These are phyloP conservation scores for Drosophila cardini DNA, from an alignment of 1,140 invertebrate species.

Conservation along the genomic window DNA sequence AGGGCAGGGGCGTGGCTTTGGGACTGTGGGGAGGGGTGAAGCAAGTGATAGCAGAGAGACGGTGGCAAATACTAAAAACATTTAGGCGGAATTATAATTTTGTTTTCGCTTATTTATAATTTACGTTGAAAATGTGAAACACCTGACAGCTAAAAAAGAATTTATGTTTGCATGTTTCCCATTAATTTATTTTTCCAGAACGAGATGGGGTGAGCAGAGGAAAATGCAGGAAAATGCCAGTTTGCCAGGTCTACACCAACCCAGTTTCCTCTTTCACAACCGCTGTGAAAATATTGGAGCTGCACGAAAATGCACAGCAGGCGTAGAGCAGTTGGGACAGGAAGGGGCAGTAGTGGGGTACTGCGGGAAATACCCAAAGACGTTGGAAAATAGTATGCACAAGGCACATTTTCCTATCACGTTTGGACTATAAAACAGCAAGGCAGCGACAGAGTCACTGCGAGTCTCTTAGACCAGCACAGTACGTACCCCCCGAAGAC, in stretches of 20 bases:
- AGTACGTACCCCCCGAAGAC: not conserved
- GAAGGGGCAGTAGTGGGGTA: no score
- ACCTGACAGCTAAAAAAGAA: slow-evolving; percentile 82
- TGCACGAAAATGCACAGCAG: slow-evolving; percentile 73
- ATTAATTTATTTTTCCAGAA: slow-evolving; percentile 81
- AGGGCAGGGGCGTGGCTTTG: not conserved
- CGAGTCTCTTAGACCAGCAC: not conserved
- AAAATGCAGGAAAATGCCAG: slow-evolving; percentile 54
- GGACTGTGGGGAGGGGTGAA: not conserved
- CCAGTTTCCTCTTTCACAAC: not conserved
- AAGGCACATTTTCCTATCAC: slow-evolving; percentile 77
- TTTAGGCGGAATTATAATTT: slow-evolving; percentile 81
- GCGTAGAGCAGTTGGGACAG: slow-evolving; percentile 57
- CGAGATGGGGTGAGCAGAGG: slow-evolving; percentile 36
- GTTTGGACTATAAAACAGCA: slow-evolving; percentile 81
- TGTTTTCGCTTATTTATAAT: slow-evolving; percentile 80
- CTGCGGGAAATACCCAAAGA: slow-evolving; percentile 15
- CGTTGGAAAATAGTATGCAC: slow-evolving; percentile 39
- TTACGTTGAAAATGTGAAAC: slow-evolving; percentile 83
- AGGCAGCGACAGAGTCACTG: slow-evolving; percentile 25
- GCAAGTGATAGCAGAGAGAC: slow-evolving; percentile 19
- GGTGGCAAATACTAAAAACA: slow-evolving; percentile 76
- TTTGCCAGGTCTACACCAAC: not conserved
- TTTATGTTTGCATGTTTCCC: slow-evolving; percentile 83
- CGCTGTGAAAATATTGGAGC: slow-evolving; percentile 39